Evolutionary conservation across 2,113 vertebrate genomes (phyloP).

Genomic region (Stomatorhinus ivindoensis): DNA sequence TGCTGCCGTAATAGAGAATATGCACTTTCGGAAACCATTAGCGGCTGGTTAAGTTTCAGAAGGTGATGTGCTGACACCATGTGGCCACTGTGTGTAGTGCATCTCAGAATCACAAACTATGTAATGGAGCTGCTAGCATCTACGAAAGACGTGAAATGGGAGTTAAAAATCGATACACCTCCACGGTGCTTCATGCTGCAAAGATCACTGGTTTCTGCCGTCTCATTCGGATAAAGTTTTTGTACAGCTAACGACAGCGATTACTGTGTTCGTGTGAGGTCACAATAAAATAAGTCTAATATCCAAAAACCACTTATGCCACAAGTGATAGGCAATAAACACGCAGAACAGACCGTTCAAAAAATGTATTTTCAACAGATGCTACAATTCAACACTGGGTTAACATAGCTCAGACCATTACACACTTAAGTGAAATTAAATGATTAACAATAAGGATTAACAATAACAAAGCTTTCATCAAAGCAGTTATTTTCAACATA

Average conservation of each 20-base stretch:
- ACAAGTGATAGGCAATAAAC: not conserved
- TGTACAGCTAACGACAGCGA: not conserved
- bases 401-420: not conserved
- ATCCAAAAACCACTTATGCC: not conserved
- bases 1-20: not conserved
- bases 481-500: not conserved
- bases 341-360: not conserved
- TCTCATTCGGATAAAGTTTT: not conserved
- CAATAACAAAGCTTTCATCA: not conserved
- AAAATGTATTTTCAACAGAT: not conserved
- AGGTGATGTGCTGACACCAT: not conserved
- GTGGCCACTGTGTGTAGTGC: not conserved
- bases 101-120: not conserved
- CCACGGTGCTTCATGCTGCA: not conserved
- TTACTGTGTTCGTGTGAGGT: not conserved
- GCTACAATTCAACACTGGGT: not conserved
- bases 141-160: not conserved
- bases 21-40: not conserved
- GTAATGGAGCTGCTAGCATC: not conserved
- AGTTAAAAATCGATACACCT: not conserved
- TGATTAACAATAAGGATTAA: not conserved
- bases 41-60: not conserved
- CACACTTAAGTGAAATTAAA: conserved; percentile 9
- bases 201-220: not conserved
- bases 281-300: not conserved